Percentiles rank a stretch among this genome's conserved stretches.
Evolutionary conservation across 2,113 vertebrate species (phyloP).

Genomic region (Monopterus albus): DNA sequence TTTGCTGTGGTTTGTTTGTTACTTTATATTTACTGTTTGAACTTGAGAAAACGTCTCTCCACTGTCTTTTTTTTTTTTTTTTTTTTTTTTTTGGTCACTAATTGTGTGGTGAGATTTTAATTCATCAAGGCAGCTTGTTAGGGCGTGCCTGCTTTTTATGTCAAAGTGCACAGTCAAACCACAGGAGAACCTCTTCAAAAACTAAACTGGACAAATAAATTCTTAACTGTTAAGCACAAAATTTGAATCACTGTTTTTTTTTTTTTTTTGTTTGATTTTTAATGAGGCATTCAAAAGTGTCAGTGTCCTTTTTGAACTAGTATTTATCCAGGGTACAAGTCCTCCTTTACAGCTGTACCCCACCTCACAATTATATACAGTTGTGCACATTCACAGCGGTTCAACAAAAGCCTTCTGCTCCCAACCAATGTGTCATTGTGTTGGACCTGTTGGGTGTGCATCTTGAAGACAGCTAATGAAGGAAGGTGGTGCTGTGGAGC

Average conservation of each 20-base stretch:
- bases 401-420: slow-evolving; percentile 10
- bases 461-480: slow-evolving; percentile 30
- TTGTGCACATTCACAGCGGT: slow-evolving; percentile 12
- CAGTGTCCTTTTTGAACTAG: slow-evolving; percentile 4
- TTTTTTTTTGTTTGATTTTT: slow-evolving; percentile 22
- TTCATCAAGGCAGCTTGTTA: slow-evolving; percentile 33
- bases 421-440: slow-evolving; percentile 4
- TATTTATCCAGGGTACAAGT: slow-evolving; percentile 36
- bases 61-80: slow-evolving; percentile 24
- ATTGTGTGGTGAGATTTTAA: slow-evolving; percentile 42
- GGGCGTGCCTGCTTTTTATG: slow-evolving; percentile 52
- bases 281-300: slow-evolving; percentile 9
- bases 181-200: slow-evolving; percentile 45
- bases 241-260: slow-evolving; percentile 2
- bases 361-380: slow-evolving; percentile 16
- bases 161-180: slow-evolving; percentile 26
- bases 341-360: slow-evolving; percentile 13
- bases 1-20: slow-evolving; percentile 22
- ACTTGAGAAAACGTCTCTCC: no score
- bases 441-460: slow-evolving; percentile 3
- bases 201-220: slow-evolving; percentile 4
- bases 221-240: background rate
- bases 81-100: background rate
- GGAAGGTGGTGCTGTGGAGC: background rate
- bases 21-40: slow-evolving; percentile 21